Evolutionary conservation across 2,888 invertebrate species (phyloP), one percentile per base, ranked within the genome.

Genomic region (Caenorhabditis virilis): DNA sequence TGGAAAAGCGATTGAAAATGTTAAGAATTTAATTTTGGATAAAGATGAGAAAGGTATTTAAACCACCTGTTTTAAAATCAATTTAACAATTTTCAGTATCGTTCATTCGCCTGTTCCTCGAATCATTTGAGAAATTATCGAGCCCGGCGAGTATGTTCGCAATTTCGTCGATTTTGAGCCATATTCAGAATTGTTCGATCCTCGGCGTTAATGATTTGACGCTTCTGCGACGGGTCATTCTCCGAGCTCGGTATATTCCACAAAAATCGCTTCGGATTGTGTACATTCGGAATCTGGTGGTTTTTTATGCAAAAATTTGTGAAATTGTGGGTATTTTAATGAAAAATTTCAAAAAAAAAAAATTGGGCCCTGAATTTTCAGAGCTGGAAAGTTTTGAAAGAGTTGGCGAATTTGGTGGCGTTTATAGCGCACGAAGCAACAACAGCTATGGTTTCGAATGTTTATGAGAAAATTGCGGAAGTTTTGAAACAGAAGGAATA

Each of bases 111-210:
- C n/a, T 27, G 7, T 68, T 65, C 50, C 9, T 65, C 9, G 27
- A n/a, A 11, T 9, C 42, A 5, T 51, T 72, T 6, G 61, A 57
- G 2, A 20, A 30, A 0, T 26, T 65, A 13, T 59, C 70, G 13
- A 66, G 65, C 51, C 73, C 73, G 1, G 52, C 65, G 11, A 45
- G 63, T 0, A 49, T 69, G 15, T 73, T 46, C 41, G 66, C 59
- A 42, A 27, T 66, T 1, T 50, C 62, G 1, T 45, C 60, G 3
- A 47, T 56, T 5, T 39, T 73, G 9, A 43, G 11, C 13, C 4
- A 36, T 2, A 30, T 54, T 15, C 16, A 27, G 9, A 13, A 15
- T 5, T 20, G n/a, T n/a, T 43, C 33, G 42, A 36, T 55, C 33
- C 27, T 61, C 23, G 51, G 35, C 25, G 15, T 26, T 5, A 47